Percentiles rank a stretch among this genome's conserved stretches.
Conservation (phyloP, 2,888 invertebrate species). For the Anodontia alba region DNA sequence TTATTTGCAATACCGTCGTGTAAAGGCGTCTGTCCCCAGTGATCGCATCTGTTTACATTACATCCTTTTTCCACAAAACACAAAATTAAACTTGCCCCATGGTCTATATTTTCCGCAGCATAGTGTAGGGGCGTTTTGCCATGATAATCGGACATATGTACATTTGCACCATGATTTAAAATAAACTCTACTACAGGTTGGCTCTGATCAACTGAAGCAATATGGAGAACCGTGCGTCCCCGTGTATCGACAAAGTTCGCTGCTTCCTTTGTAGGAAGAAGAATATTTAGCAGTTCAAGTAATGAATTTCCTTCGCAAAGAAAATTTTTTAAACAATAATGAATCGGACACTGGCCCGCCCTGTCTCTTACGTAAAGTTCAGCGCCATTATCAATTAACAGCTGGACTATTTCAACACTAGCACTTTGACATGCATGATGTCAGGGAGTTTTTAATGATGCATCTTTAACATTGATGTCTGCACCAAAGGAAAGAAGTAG, state of each 20-base stretch:
- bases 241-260: neutral
- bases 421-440: neutral
- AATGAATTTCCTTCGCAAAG: neutral
- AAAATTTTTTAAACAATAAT: neutral
- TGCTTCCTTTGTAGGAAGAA: neutral
- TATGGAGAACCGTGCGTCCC: neutral
- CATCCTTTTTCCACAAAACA: constrained; percentile 28
- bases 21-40: constrained; percentile 30
- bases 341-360: neutral
- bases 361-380: neutral
- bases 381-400: neutral
- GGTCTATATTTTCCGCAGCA: constrained; percentile 6
- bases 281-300: neutral
- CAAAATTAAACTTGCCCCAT: neutral
- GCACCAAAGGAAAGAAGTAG: constrained; percentile 29
- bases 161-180: neutral
- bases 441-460: neutral
- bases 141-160: neutral
- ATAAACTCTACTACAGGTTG: neutral
- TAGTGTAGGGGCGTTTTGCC: neutral
- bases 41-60: constrained; percentile 29
- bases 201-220: neutral
- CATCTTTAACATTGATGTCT: constrained; percentile 17
- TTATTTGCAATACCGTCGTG: constrained; percentile 39
- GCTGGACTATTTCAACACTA: neutral